Conservation (phyloP, 1,140 invertebrate genomes). For the Amphibalanus amphitrite region DNA sequence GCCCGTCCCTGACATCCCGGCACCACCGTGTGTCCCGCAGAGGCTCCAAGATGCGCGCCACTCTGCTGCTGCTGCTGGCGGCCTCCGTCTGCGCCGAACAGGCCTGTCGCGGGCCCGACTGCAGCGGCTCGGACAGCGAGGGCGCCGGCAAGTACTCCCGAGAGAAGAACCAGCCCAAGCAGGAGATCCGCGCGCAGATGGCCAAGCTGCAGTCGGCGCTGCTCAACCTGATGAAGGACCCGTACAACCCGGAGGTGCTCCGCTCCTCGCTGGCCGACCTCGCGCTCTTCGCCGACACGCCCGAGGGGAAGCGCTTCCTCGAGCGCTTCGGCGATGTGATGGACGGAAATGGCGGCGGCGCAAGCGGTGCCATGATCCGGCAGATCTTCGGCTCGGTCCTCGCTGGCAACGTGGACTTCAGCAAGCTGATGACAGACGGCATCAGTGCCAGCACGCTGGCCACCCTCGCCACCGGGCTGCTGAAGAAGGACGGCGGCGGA, state of each 20-base stretch:
- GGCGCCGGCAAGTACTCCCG: slow-evolving; percentile 2
- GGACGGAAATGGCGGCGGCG: neutral
- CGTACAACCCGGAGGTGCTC: slow-evolving; percentile 1
- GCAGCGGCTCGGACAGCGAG: neutral
- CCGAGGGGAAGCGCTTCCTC: neutral
- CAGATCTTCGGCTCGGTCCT: neutral
- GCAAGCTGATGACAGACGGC: neutral
- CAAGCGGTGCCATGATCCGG: neutral
- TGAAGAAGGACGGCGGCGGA: neutral
- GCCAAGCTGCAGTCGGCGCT: neutral
- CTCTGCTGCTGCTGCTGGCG: neutral
- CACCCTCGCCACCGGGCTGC: neutral
- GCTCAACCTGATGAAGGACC: slow-evolving; percentile 3
- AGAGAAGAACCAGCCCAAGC: neutral
- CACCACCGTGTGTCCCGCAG: neutral
- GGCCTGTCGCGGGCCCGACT: neutral
- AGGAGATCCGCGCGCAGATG: neutral
- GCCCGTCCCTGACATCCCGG: neutral
- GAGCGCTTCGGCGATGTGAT: neutral
- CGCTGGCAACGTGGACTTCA: neutral
- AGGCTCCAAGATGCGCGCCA: neutral
- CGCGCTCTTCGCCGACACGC: neutral
- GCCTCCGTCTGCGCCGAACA: neutral
- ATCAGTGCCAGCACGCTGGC: neutral
- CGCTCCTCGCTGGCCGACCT: neutral